A percentile compares a stretch with the other conserved stretches of the same genome.
phyloP scores from a whole-genome alignment of 2,888 invertebrate species.

The Pachycephus smyrnensis region DNA sequence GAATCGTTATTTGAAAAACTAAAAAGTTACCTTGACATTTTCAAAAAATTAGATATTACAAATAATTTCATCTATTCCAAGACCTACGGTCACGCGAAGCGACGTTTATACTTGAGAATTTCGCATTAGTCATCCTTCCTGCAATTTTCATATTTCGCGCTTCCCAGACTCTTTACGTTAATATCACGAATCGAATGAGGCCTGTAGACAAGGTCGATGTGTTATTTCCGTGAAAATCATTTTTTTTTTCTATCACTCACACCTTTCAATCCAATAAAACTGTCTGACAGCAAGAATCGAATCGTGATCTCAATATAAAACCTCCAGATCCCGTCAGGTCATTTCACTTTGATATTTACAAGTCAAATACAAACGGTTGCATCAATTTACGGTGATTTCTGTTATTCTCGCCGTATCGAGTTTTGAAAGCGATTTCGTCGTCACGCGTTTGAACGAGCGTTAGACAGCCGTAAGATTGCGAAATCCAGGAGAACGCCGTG shows the following conservation, averaged over 20 bases:
- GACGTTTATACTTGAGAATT: not conserved
- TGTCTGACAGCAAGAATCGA: not conserved
- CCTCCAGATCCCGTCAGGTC: not conserved
- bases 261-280: not conserved
- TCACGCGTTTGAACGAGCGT: slow-evolving; percentile 1
- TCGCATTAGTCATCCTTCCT: not conserved
- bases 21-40: not conserved
- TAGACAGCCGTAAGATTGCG: not conserved
- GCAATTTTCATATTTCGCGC: not conserved
- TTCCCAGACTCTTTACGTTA: not conserved
- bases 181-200: not conserved
- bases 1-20: not conserved
- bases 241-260: not conserved
- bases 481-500: not conserved
- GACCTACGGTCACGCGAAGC: not conserved
- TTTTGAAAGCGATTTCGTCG: slow-evolving; percentile 10
- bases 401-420: not conserved
- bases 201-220: not conserved
- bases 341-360: not conserved
- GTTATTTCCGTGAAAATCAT: not conserved
- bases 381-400: not conserved
- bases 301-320: not conserved
- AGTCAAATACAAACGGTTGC: not conserved
- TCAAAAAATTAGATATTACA: too few relatives aligned
- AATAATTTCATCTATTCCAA: not conserved